phyloP scores from a whole-genome alignment of 2,888 invertebrate species.

The Chloroclystis v-ata region DNA sequence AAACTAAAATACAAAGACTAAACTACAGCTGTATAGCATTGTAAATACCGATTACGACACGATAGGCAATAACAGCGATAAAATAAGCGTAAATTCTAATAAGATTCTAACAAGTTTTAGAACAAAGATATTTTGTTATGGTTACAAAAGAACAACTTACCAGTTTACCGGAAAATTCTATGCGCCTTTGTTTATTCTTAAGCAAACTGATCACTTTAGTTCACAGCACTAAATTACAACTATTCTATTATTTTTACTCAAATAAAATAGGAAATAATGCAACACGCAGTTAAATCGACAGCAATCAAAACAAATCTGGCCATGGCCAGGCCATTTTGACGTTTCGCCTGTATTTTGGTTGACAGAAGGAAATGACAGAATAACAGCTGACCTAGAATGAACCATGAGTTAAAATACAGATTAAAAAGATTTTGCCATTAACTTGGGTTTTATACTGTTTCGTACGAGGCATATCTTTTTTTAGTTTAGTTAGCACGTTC shows the following conservation, averaged over 20 bases:
- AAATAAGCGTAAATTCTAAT: background rate
- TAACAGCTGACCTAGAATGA: background rate
- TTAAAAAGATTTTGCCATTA: too few relatives aligned
- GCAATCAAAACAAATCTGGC: background rate
- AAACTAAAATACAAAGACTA: too few relatives aligned
- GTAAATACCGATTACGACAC: background rate
- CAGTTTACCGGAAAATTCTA: background rate
- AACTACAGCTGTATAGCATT: background rate
- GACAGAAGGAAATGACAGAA: too few relatives aligned
- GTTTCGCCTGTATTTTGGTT: too few relatives aligned
- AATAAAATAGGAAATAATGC: background rate
- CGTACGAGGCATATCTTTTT: too few relatives aligned
- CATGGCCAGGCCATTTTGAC: background rate
- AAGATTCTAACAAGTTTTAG: background rate
- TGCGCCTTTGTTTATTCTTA: too few relatives aligned
- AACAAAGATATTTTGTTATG: background rate
- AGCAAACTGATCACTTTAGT: background rate
- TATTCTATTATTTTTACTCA: background rate
- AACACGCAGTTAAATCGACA: background rate
- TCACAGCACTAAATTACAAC: slow-evolving; percentile 4
- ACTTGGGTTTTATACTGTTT: too few relatives aligned
- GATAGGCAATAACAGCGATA: background rate
- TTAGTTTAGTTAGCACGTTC: too few relatives aligned
- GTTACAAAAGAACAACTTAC: background rate
- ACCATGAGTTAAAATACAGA: too few relatives aligned